Evolutionary conservation across 2,113 vertebrate species (phyloP).

Genomic region (Pundamilia nyererei): DNA sequence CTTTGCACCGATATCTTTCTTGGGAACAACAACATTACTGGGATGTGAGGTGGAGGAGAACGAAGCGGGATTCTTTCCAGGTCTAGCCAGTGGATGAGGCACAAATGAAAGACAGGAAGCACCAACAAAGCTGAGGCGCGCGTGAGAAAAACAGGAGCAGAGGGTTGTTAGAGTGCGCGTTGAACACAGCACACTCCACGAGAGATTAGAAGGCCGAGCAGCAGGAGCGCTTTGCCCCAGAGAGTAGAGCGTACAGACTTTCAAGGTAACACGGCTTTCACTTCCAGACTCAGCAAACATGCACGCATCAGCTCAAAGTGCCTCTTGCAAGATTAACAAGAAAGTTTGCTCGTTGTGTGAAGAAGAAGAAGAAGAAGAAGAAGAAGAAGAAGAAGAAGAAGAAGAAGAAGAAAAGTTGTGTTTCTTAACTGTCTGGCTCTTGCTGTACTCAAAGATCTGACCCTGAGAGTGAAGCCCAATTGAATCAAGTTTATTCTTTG

Average conservation of each 20-base stretch:
- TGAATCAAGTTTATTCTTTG: neutral
- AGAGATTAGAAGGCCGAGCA: constrained; percentile 35
- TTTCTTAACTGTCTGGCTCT: neutral
- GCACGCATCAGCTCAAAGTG: neutral
- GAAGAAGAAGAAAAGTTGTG: neutral
- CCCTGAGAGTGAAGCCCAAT: neutral
- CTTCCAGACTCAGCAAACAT: neutral
- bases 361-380: neutral
- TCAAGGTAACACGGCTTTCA: constrained; percentile 39
- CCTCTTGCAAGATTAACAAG: constrained; percentile 24
- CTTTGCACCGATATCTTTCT: constrained; percentile 26
- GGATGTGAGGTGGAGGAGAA: neutral
- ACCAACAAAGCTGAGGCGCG: constrained; percentile 17
- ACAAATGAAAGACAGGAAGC: constrained; percentile 39
- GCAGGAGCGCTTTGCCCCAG: constrained; percentile 8
- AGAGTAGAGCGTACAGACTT: constrained; percentile 23
- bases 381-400: neutral
- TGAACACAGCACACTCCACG: constrained; percentile 17
- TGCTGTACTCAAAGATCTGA: neutral
- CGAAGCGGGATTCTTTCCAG: neutral
- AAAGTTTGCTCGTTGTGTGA: constrained; percentile 9
- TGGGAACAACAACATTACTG: neutral
- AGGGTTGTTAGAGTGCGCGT: constrained; percentile 25
- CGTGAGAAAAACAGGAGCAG: constrained; percentile 29
- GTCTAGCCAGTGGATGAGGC: neutral